These are phyloP conservation scores for Chelmon rostratus DNA, from an alignment of 2,797 vertebrate genomes.

Conservation along the genomic window DNA sequence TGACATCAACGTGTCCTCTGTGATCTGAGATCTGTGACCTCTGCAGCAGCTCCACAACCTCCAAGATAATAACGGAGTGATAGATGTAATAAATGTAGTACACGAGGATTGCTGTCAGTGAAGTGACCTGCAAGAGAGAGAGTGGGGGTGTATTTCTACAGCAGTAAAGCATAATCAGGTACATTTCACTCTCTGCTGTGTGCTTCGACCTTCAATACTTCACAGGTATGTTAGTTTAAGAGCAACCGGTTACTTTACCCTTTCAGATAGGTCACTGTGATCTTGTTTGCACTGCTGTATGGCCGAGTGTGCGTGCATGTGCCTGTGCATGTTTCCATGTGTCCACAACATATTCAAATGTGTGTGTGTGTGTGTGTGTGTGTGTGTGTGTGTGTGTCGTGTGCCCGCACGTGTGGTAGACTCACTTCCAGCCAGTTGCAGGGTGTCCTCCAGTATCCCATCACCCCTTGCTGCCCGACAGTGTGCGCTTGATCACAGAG, in stretches of 20 bases:
- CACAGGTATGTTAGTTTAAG: conserved; percentile 56
- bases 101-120: conserved; percentile 64
- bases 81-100: conserved; percentile 70
- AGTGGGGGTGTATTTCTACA: not conserved
- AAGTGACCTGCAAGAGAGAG: conserved; percentile 68
- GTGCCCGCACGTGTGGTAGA: not conserved
- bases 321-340: not conserved
- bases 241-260: conserved; percentile 47
- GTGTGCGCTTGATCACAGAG: conserved; percentile 75
- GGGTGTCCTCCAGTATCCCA: conserved; percentile 75
- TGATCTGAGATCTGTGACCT: conserved; percentile 49
- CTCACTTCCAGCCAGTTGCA: conserved; percentile 87
- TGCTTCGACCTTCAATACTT: conserved; percentile 34
- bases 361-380: not conserved
- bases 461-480: conserved; percentile 76
- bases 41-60: conserved; percentile 77
- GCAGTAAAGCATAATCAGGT: not conserved
- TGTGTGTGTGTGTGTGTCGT: too few relatives aligned
- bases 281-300: conserved; percentile 44
- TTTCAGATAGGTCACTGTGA: conserved; percentile 44
- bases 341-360: not conserved
- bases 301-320: not conserved
- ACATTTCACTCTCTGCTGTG: not conserved
- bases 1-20: conserved; percentile 77
- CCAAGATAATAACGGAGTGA: conserved; percentile 66